Base-by-base conservation (phyloP, 2,888 invertebrate genomes). In the Drosophila paranaensis region DNA sequence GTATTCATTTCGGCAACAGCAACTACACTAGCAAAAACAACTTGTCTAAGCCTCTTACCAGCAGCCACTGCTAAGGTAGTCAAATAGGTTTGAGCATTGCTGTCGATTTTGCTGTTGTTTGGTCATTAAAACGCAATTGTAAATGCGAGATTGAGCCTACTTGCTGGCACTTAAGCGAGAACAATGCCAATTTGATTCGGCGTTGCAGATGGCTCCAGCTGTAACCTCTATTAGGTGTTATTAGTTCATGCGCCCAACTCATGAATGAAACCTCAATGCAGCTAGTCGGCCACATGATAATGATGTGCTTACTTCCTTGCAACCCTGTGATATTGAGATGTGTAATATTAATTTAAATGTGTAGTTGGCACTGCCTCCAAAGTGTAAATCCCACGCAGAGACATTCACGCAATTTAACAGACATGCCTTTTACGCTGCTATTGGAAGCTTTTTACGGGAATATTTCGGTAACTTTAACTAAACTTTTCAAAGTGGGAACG, bases 21-120 rank as follows among this genome's bases (percentile, higher is more conserved):
- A 43, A 39, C 39, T 46, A 43, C 64, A 40, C 61, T 53, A 40
- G 48, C 73, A 74, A 58, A 68, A 74, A 72, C 72, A 79, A 77
- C 77, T 81, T 74, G 71, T 53, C 68, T 88, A 88, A 88, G 79
- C 85, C 81, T 84, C 76, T 88, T 88, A 84, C 71, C 62, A 69
- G 51, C 61, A 54, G 53, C 42, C 20, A 48, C 42, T 50, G 25
- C 20, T 4, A 56, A 46, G 43, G 43, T 45, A 25, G 39, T 10
- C 20, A 39, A 39, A 35, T 48, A 3, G 10, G 20, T 43, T 40
- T 64, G 25, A 20, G 33, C 54, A 45, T 50, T 39, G 53, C 45
- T 46, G 53, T 54, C 46, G 37, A 10, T 60, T 35, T 50, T 50
- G 37, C 13, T 60, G 39, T 50, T 69, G 48, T 40, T n/a, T 46